phyloP scores from a whole-genome alignment of 2,113 vertebrate genomes.

The Ptychochromis oligacanthus region DNA sequence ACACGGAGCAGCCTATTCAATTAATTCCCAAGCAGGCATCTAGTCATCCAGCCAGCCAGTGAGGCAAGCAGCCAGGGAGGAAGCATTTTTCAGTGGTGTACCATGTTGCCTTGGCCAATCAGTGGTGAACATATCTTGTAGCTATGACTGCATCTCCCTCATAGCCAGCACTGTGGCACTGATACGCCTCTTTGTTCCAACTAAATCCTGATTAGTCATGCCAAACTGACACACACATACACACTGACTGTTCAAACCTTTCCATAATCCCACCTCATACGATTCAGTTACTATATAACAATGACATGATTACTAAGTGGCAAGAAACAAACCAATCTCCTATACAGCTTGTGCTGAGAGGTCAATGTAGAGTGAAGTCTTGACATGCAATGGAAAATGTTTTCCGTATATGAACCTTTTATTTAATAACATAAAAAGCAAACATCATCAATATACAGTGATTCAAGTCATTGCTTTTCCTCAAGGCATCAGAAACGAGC shows the following conservation, averaged over 20 bases:
- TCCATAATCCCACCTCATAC: conserved; percentile 7
- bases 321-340: conserved; percentile 10
- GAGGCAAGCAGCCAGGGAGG: conserved; percentile 44
- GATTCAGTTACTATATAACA: conserved; percentile 40
- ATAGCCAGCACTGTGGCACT: conserved; percentile 15
- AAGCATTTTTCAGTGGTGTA: conserved; percentile 43
- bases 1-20: conserved; percentile 55
- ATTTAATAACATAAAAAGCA: not conserved
- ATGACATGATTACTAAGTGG: conserved; percentile 38
- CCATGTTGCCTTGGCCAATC: conserved; percentile 24
- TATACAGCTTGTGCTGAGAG: not conserved
- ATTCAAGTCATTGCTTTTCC: not conserved
- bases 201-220: conserved; percentile 58
- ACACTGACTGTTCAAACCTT: conserved; percentile 18
- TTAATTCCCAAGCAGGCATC: conserved; percentile 61
- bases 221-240: conserved; percentile 35
- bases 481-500: not conserved
- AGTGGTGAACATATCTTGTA: conserved; percentile 9
- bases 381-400: not conserved
- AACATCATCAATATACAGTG: not conserved
- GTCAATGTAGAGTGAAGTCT: not conserved
- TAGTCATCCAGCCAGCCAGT: conserved; percentile 21
- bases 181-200: conserved; percentile 56
- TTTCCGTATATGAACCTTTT: not conserved
- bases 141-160: conserved; percentile 24